These are phyloP conservation scores for Agapostemon virescens DNA, from an alignment of 2,888 invertebrate genomes.

Conservation along the genomic window DNA sequence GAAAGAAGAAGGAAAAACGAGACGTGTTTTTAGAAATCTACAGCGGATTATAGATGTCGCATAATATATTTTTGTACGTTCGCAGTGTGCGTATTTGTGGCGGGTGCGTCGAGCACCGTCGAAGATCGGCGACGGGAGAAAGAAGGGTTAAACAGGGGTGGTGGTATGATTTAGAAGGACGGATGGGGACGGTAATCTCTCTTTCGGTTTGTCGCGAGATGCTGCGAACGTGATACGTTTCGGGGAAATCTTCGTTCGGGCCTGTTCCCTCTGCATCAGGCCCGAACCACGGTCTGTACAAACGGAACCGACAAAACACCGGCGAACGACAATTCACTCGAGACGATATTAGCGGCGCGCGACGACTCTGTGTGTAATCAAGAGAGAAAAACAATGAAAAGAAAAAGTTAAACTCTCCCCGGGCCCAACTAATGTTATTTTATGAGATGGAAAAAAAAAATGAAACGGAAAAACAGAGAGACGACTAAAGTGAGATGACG, in stretches of 20 bases:
- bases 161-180: neutral
- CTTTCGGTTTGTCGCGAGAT: neutral
- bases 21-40: slow-evolving; percentile 77
- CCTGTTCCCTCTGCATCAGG: neutral
- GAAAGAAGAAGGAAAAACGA: slow-evolving; percentile 44
- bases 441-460: slow-evolving; percentile 45
- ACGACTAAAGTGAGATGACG: slow-evolving; percentile 22
- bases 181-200: neutral
- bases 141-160: slow-evolving; percentile 9
- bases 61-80: slow-evolving; percentile 80
- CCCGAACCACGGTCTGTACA: neutral
- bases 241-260: neutral
- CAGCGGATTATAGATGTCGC: slow-evolving; percentile 79
- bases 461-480: slow-evolving; percentile 35
- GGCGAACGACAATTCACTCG: slow-evolving; percentile 31
- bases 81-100: slow-evolving; percentile 69
- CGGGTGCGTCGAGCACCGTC: slow-evolving; percentile 56
- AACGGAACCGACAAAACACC: neutral
- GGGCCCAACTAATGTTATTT: slow-evolving; percentile 79
- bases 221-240: slow-evolving; percentile 21
- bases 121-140: neutral
- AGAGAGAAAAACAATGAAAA: slow-evolving; percentile 53
- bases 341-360: slow-evolving; percentile 63
- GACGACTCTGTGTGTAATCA: slow-evolving; percentile 65
- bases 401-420: slow-evolving; percentile 76